phyloP scores from a whole-genome alignment of 2,797 vertebrate genomes.

The Malurus splendens region DNA sequence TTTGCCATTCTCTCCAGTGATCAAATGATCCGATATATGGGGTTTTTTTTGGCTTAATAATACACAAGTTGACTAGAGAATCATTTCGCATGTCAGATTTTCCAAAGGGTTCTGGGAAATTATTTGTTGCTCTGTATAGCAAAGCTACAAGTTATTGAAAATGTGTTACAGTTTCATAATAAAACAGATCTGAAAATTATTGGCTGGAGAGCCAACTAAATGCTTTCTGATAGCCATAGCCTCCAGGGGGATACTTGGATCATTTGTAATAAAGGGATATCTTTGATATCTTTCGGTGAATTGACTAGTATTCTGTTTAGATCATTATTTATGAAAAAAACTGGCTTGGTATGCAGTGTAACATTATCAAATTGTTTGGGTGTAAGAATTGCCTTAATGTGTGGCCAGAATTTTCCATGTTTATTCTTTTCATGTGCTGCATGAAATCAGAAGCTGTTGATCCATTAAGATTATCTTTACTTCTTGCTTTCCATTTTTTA shows the following conservation, averaged over 20 bases:
- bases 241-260: conserved; percentile 61
- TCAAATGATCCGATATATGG: conserved; percentile 43
- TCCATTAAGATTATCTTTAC: background rate
- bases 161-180: conserved; percentile 63
- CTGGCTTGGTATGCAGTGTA: conserved; percentile 12
- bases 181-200: conserved; percentile 60
- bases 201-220: conserved; percentile 59
- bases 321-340: conserved; percentile 67
- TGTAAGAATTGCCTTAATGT: conserved; percentile 48
- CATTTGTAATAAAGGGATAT: conserved; percentile 62
- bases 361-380: conserved; percentile 38
- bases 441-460: background rate
- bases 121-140: conserved; percentile 57
- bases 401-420: background rate
- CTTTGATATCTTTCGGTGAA: conserved; percentile 66
- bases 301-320: conserved; percentile 66
- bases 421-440: background rate
- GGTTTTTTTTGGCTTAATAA: conserved; percentile 41
- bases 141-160: conserved; percentile 70
- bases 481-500: background rate
- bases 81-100: conserved; percentile 63
- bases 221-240: conserved; percentile 67
- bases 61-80: conserved; percentile 55
- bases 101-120: conserved; percentile 63
- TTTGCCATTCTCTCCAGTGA: conserved; percentile 50